Evolutionary conservation across 2,888 invertebrate genomes (phyloP).

Genomic region (Acronicta leporina): DNA sequence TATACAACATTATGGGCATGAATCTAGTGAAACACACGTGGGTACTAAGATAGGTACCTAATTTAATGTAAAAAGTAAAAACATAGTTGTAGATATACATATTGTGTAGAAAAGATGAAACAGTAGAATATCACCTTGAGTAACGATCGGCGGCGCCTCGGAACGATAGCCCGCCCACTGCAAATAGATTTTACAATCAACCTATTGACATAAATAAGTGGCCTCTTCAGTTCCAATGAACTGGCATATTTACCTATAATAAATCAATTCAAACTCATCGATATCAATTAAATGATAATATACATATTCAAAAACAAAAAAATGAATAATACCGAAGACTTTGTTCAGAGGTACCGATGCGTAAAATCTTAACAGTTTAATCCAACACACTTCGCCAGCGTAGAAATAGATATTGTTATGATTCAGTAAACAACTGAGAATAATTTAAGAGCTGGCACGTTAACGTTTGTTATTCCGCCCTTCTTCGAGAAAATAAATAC

Average conservation of each 20-base stretch:
- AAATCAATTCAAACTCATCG: constrained; percentile 14
- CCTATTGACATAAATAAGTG: constrained; percentile 65
- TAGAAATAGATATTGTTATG: constrained; percentile 31
- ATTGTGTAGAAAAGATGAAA: constrained; percentile 49
- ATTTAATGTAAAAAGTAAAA: constrained; percentile 18
- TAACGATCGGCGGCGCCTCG: constrained; percentile 57
- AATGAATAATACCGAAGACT: background rate
- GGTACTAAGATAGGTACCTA: background rate
- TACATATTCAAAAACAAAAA: background rate
- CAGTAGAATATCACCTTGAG: constrained; percentile 56
- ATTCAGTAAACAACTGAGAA: constrained; percentile 23
- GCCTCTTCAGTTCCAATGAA: constrained; percentile 35
- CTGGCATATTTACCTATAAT: constrained; percentile 25
- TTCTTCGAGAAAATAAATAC: constrained; percentile 16
- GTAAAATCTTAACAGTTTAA: constrained; percentile 4
- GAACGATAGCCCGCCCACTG: constrained; percentile 57
- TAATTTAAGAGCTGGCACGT: constrained; percentile 14
- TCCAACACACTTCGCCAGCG: background rate
- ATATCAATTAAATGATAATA: constrained; percentile 13
- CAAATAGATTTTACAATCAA: constrained; percentile 65
- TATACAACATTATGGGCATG: background rate
- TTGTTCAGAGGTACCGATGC: constrained; percentile 1
- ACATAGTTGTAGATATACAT: constrained; percentile 10
- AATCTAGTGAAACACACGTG: background rate
- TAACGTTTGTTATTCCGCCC: constrained; percentile 27